Evolutionary conservation across 2,797 vertebrate genomes (phyloP).

Genomic region (Gobionotothen gibberifrons): DNA sequence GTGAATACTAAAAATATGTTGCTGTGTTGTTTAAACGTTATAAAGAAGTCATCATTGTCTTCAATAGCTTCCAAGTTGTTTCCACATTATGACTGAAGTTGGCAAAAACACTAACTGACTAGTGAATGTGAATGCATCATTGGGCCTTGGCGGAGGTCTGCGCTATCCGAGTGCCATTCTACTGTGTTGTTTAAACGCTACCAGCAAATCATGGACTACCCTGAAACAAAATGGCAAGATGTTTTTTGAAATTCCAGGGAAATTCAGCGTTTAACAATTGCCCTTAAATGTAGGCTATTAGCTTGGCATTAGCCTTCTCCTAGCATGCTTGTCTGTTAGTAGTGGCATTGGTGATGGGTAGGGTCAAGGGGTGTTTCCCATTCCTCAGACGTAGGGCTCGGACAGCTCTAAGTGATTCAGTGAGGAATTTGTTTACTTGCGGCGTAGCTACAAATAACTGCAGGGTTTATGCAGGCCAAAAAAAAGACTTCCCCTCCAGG

Average conservation of each 20-base stretch:
- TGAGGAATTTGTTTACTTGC: conserved; percentile 86
- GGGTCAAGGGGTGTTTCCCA: conserved; percentile 63
- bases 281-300: not conserved
- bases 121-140: too few relatives aligned
- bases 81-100: too few relatives aligned
- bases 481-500: conserved; percentile 77
- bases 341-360: conserved; percentile 39
- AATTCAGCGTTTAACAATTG: not conserved
- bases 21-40: too few relatives aligned
- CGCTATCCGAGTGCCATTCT: too few relatives aligned
- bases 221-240: not conserved
- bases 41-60: too few relatives aligned
- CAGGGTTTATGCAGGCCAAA: conserved; percentile 72
- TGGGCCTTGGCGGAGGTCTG: too few relatives aligned
- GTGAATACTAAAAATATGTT: too few relatives aligned
- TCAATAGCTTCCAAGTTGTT: too few relatives aligned
- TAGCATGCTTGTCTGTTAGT: conserved; percentile 7
- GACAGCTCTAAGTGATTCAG: conserved; percentile 66
- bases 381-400: conserved; percentile 55
- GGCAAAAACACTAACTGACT: too few relatives aligned
- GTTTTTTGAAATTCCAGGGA: not conserved
- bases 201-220: not conserved
- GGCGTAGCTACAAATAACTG: conserved; percentile 83
- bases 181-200: not conserved
- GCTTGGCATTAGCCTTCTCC: conserved; percentile 22